Base-by-base conservation (phyloP, 2,113 vertebrate species). In the Ellobius talpinus region DNA sequence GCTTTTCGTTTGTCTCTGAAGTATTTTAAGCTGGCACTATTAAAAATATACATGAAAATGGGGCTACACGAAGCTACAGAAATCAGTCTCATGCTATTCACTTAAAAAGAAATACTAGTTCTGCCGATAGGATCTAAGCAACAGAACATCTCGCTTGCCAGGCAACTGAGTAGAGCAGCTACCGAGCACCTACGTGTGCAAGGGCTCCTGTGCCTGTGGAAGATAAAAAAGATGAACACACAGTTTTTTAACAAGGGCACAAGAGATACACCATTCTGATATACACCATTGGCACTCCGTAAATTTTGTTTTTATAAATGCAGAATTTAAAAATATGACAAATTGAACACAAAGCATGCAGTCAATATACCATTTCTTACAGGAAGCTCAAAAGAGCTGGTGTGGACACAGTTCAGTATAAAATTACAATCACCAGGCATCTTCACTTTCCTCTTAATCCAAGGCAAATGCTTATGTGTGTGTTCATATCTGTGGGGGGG, bases 1-100 rank as follows among this genome's bases (percentile, higher is more conserved):
- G 76, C 90, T 96, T 97, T 97, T 86, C 77, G 87, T 84, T 91
- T 94, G 61, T 92, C 90, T 96, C 81, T 86, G 26, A 96, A 95
- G 89, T 97, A 92, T 95, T 97, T 97, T 96, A 97, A 95, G 95
- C 89, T 89, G 72, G 66, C 65, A 96, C 89, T 96, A 77, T 97
- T 98, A 68, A 87, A 92, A 96, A 96, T 93, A 96, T 89, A 96
- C 73, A 94, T 63, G 72, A 90, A 93, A 95, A 97, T 73, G 76
- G 66, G 76, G 86, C 92, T 95, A 82, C 85, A 63, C 95, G 5
- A 94, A 97, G 96, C 76, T 58, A 90, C 6, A 94, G 88, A 94
- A 94, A 96, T 95, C 89, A 68, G 90, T 90, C 90, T 94, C 70
- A 23, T 84, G 88, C 90, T 95, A 96, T 52, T 95, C 96, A 96